A percentile compares a stretch with the other conserved stretches of the same genome.
These are phyloP conservation scores for Lasioglossum leucozonium DNA, from an alignment of 2,888 invertebrate genomes.

Conservation along the genomic window DNA sequence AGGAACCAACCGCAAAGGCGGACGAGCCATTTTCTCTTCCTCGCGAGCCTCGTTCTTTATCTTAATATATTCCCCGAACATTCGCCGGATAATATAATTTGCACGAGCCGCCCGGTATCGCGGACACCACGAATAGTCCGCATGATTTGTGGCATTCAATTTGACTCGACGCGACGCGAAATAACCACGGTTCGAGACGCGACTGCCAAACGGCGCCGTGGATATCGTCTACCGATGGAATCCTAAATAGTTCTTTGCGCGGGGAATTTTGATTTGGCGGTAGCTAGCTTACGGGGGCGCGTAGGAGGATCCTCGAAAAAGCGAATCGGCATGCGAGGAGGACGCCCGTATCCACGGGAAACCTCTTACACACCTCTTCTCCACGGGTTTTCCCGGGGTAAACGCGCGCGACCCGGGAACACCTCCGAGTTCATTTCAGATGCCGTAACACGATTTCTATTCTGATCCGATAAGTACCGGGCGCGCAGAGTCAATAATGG, in stretches of 20 bases:
- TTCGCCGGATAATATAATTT: conserved; percentile 37
- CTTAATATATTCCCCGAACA: conserved; percentile 39
- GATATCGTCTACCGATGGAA: conserved; percentile 31
- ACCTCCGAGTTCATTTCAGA: conserved; percentile 56
- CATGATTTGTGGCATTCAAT: conserved; percentile 49
- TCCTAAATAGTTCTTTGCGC: conserved; percentile 42
- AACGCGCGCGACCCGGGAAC: background rate
- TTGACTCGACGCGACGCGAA: conserved; percentile 40
- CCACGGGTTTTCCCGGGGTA: background rate
- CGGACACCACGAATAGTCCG: conserved; percentile 15
- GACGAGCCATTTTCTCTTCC: background rate
- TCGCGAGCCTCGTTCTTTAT: conserved; percentile 8
- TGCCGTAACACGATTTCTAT: conserved; percentile 53
- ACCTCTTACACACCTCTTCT: conserved; percentile 23
- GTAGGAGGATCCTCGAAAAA: conserved; percentile 26
- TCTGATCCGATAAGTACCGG: conserved; percentile 60
- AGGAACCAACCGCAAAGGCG: conserved; percentile 6
- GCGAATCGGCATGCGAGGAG: conserved; percentile 34
- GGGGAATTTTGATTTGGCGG: conserved; percentile 43
- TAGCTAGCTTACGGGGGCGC: background rate
- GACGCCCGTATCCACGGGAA: conserved; percentile 17
- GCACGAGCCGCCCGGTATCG: conserved; percentile 19
- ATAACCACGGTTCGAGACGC: conserved; percentile 8
- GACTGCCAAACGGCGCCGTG: conserved; percentile 25
- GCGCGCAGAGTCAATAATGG: conserved; percentile 53